Conservation (phyloP, 2,888 invertebrate genomes). For the Lasioglossum morio region DNA sequence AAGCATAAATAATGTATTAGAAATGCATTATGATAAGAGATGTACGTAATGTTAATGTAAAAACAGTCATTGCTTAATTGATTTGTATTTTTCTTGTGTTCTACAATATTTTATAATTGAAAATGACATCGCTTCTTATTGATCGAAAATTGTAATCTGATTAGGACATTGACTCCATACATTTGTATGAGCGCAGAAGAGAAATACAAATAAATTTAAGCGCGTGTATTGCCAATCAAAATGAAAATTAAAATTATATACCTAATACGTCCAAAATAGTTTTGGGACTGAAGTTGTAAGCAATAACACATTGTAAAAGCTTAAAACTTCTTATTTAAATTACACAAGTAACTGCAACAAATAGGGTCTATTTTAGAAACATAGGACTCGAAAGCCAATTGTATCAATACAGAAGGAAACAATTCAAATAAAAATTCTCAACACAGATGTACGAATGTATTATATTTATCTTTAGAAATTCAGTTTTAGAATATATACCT, state of each 20-base stretch:
- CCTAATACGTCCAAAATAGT: not conserved
- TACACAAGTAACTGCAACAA: not conserved
- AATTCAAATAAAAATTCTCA: slow-evolving; percentile 3
- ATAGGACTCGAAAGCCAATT: not conserved
- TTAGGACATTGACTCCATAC: not conserved
- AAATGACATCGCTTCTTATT: not conserved
- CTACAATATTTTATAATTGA: not conserved
- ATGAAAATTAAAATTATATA: not conserved
- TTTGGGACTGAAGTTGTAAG: not conserved
- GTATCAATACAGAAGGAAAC: not conserved
- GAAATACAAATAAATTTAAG: not conserved
- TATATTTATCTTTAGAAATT: slow-evolving; percentile 2
- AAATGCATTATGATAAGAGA: not conserved
- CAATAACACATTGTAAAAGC: not conserved
- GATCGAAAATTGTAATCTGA: not conserved
- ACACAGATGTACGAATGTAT: not conserved
- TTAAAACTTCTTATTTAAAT: not conserved
- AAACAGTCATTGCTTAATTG: not conserved
- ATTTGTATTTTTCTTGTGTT: not conserved
- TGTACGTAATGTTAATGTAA: not conserved
- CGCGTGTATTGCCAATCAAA: not conserved
- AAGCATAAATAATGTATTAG: not conserved
- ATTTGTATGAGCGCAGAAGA: not conserved
- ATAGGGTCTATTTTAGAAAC: not conserved
- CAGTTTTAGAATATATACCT: slow-evolving; percentile 5